These are phyloP conservation scores for Gasterosteus nipponicus DNA, from an alignment of 2,113 vertebrate genomes.

Conservation along the genomic window DNA sequence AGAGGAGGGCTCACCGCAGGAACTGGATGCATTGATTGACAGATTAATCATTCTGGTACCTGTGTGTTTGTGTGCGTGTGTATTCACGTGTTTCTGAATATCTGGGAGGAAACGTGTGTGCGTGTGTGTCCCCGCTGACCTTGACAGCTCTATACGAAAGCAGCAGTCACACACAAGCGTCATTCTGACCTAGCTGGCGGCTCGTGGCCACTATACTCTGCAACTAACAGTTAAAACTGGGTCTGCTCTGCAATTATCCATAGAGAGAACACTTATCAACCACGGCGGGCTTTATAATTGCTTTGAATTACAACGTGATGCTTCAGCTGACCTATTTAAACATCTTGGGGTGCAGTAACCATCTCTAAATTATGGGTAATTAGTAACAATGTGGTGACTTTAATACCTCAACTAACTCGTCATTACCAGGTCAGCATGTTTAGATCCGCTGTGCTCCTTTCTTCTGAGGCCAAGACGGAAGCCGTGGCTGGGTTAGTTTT, in stretches of 20 bases:
- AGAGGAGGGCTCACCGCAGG: slow-evolving; percentile 75
- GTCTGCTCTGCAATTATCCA: slow-evolving; percentile 66
- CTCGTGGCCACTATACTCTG: slow-evolving; percentile 56
- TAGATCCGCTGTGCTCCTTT: slow-evolving; percentile 8
- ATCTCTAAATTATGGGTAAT: slow-evolving; percentile 40
- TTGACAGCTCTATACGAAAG: slow-evolving; percentile 75
- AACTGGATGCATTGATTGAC: slow-evolving; percentile 82
- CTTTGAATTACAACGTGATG: slow-evolving; percentile 27
- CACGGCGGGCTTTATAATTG: slow-evolving; percentile 47
- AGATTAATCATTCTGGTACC: slow-evolving; percentile 82
- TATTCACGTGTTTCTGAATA: slow-evolving; percentile 24
- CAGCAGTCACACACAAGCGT: slow-evolving; percentile 62
- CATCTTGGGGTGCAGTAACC: slow-evolving; percentile 44
- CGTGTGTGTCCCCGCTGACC: slow-evolving; percentile 72
- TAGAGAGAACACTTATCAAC: slow-evolving; percentile 49
- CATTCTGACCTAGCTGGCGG: slow-evolving; percentile 69
- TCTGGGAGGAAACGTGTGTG: slow-evolving; percentile 16
- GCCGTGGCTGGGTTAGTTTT: slow-evolving; percentile 11
- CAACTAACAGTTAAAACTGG: slow-evolving; percentile 60
- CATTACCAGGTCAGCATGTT: slow-evolving; percentile 3
- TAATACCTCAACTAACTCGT: slow-evolving; percentile 28
- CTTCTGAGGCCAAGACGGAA: slow-evolving; percentile 7
- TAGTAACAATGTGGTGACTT: slow-evolving; percentile 43
- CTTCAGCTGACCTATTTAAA: slow-evolving; percentile 51
- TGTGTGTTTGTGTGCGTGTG: slow-evolving; percentile 34